These are phyloP conservation scores for Orthonyx spaldingii DNA, from an alignment of 2,113 vertebrate genomes.

Conservation along the genomic window DNA sequence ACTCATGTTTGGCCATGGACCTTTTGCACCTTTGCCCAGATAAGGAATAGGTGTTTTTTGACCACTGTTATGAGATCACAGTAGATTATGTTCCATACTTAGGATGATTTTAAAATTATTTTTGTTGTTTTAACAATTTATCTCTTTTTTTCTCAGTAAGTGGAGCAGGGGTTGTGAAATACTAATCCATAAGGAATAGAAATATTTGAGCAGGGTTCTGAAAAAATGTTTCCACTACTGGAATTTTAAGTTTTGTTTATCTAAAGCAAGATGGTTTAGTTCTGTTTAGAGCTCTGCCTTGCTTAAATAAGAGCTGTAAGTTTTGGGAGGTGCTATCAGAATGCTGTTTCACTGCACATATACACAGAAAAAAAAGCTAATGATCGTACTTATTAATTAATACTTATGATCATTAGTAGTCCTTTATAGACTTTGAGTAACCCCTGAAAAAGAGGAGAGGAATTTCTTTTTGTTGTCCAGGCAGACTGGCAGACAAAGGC, in stretches of 20 bases:
- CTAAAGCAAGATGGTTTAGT: not conserved
- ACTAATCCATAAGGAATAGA: not conserved
- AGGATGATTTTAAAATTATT: not conserved
- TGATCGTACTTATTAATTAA: not conserved
- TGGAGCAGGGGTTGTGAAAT: not conserved
- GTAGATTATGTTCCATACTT: not conserved
- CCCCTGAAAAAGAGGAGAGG: not conserved
- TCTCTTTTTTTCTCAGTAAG: not conserved
- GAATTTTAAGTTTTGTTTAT: not conserved
- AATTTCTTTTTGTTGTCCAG: not conserved
- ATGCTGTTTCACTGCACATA: not conserved
- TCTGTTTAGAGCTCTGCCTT: not conserved
- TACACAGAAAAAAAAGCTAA: not conserved
- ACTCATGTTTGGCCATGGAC: not conserved
- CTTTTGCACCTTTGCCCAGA: not conserved
- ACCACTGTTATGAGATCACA: not conserved
- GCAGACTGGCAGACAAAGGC: not conserved
- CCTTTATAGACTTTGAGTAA: not conserved
- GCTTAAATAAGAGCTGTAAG: not conserved
- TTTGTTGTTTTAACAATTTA: not conserved
- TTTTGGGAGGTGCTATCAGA: not conserved
- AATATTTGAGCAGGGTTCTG: not conserved
- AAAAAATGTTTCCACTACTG: not conserved
- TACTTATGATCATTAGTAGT: not conserved
- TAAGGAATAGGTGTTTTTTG: not conserved